A percentile compares a stretch with the other conserved stretches of the same genome.
Evolutionary conservation across 2,113 vertebrate species (phyloP).

Genomic region (Cromileptes altivelis): DNA sequence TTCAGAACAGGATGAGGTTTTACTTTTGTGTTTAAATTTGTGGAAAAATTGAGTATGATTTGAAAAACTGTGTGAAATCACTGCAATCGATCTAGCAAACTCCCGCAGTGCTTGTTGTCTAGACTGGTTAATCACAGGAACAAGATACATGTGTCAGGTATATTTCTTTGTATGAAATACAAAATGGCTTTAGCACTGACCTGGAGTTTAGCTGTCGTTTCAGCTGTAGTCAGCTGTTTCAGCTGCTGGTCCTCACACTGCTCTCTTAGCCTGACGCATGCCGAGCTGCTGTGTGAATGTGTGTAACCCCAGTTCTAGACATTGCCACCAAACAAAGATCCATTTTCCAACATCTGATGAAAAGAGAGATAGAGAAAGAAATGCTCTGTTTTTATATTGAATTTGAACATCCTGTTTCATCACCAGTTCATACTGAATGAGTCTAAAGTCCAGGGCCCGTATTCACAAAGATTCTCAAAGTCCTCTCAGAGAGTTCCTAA

Average conservation of each 20-base stretch:
- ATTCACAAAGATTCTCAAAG: too few relatives aligned
- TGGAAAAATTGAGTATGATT: background rate
- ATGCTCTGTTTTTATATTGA: background rate
- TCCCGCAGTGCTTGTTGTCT: background rate
- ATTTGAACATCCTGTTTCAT: background rate
- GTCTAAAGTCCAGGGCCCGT: too few relatives aligned
- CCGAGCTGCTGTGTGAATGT: background rate
- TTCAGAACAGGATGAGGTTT: background rate
- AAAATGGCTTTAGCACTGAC: constrained; percentile 9
- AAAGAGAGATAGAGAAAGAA: constrained; percentile 1
- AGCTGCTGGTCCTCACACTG: background rate
- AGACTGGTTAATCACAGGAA: constrained; percentile 31
- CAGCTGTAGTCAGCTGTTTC: background rate
- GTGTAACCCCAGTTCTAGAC: constrained; percentile 49
- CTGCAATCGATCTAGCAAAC: background rate
- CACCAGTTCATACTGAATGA: too few relatives aligned
- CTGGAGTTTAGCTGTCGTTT: constrained; percentile 10
- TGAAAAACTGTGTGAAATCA: constrained; percentile 12
- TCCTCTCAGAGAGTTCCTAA: too few relatives aligned
- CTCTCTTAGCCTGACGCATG: background rate
- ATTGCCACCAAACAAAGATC: constrained; percentile 17
- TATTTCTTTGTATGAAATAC: constrained; percentile 2
- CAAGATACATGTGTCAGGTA: constrained; percentile 11
- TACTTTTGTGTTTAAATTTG: background rate
- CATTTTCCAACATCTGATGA: constrained; percentile 29